phyloP scores from a whole-genome alignment of 2,113 vertebrate species.

The Columbina picui region DNA sequence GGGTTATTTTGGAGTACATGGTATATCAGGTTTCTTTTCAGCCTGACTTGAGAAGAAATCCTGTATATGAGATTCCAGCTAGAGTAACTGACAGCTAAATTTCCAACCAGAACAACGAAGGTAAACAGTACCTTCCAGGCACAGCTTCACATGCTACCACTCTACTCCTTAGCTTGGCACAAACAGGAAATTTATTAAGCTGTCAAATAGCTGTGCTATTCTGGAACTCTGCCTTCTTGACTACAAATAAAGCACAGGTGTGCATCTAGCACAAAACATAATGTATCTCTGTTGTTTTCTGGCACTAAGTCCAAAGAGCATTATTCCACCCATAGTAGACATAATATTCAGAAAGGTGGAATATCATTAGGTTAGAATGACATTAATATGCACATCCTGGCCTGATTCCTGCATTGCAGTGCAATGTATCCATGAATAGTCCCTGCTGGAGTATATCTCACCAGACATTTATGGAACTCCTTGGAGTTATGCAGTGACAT shows the following conservation, averaged over 20 bases:
- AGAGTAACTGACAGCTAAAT: not conserved
- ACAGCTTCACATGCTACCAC: not conserved
- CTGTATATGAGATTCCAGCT: not conserved
- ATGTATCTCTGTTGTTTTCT: not conserved
- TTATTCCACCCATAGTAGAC: not conserved
- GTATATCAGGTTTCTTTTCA: not conserved
- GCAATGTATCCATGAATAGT: accelerated
- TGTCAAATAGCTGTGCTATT: not conserved
- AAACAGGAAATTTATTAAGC: not conserved
- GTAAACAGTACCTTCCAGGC: not conserved
- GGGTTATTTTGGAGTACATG: not conserved
- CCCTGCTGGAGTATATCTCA: not conserved
- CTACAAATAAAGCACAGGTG: not conserved
- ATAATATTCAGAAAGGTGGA: not conserved
- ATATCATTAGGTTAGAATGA: not conserved
- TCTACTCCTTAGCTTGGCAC: not conserved
- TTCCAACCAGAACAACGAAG: not conserved
- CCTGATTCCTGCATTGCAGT: not conserved
- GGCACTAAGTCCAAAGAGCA: not conserved
- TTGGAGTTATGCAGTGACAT: not conserved
- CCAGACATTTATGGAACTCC: not conserved
- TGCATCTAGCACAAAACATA: not conserved
- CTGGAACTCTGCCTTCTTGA: not conserved
- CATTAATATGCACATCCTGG: not conserved
- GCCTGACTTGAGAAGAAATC: not conserved